phyloP scores from a whole-genome alignment of 2,113 vertebrate genomes.

The Drymodes brunneopygia region DNA sequence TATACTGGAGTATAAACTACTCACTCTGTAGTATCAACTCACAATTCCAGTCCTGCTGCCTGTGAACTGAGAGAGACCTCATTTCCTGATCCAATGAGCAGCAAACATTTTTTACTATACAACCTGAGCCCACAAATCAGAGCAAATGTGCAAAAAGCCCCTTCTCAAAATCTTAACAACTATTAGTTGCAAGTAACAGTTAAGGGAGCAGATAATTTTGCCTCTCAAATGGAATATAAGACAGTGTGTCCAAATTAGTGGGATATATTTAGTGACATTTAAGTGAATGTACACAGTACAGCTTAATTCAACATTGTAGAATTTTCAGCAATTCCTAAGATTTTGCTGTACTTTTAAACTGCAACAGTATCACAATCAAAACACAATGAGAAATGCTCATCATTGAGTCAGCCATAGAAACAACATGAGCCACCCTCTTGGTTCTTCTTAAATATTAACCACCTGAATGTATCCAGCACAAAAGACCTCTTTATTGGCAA shows the following conservation, averaged over 20 bases:
- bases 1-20: neutral
- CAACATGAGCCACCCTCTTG: neutral
- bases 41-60: neutral
- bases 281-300: neutral
- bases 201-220: neutral
- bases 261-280: neutral
- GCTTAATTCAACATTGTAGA: neutral
- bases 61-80: neutral
- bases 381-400: neutral
- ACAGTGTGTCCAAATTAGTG: neutral
- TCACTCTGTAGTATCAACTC: neutral
- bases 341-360: neutral
- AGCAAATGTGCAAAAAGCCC: neutral
- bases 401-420: neutral
- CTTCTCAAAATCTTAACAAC: neutral
- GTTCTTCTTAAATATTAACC: neutral
- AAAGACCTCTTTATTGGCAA: neutral
- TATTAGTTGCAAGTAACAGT: neutral
- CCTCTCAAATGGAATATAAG: neutral
- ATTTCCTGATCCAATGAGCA: neutral
- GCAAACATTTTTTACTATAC: neutral
- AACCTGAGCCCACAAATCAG: neutral
- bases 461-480: neutral
- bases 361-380: neutral
- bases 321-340: neutral